These are phyloP conservation scores for Origma solitaria DNA, from an alignment of 2,113 vertebrate species.

Conservation along the genomic window DNA sequence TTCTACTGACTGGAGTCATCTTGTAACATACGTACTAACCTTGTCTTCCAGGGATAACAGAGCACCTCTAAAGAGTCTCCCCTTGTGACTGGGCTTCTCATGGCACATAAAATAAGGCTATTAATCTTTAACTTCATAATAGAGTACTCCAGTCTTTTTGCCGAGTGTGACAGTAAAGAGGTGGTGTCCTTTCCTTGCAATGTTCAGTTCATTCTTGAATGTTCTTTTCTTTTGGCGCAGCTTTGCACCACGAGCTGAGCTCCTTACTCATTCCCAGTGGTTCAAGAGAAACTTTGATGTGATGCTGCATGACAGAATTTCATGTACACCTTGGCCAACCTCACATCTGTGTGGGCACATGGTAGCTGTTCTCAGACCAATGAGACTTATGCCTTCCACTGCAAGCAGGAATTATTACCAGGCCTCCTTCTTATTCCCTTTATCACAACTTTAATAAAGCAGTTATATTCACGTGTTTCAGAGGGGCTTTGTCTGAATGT, in stretches of 20 bases:
- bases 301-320: background rate
- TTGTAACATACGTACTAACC: background rate
- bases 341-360: background rate
- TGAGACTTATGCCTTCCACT: background rate
- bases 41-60: background rate
- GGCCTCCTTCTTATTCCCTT: background rate
- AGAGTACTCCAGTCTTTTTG: background rate
- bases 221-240: background rate
- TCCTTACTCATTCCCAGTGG: background rate
- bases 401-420: background rate
- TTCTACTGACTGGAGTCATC: background rate
- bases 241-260: accelerated
- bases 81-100: background rate
- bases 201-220: background rate
- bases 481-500: background rate
- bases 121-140: background rate
- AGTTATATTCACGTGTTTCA: background rate
- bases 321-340: background rate
- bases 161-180: background rate
- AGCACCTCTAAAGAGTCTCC: background rate
- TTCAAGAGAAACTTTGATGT: background rate
- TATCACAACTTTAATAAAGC: background rate
- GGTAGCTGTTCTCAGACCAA: background rate
- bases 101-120: background rate
- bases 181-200: background rate